phyloP scores from a whole-genome alignment of 2,113 vertebrate genomes.

The Brachionichthys hirsutus region DNA sequence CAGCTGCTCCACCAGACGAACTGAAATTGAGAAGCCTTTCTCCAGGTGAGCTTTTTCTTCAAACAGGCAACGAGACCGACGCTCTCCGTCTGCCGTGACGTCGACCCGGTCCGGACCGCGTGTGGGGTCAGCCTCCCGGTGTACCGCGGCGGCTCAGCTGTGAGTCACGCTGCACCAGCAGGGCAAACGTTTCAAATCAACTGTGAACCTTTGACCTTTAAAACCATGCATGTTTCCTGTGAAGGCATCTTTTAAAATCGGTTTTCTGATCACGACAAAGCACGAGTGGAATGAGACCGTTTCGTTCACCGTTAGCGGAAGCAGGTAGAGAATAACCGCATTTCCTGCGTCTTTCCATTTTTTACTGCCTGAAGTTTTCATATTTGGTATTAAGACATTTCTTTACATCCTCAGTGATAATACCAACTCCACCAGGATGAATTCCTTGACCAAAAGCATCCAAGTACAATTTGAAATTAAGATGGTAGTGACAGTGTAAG shows the following conservation, averaged over 20 bases:
- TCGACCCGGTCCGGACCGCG: conserved; percentile 38
- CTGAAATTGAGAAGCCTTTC: too few species aligned
- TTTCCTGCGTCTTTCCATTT: too few species aligned
- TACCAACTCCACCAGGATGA: conserved; percentile 32
- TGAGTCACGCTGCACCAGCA: conserved; percentile 46
- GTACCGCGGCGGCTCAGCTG: conserved; percentile 56
- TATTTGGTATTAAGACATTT: not conserved
- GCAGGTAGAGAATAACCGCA: conserved; percentile 53
- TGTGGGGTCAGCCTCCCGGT: conserved; percentile 73
- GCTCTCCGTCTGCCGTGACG: conserved; percentile 46
- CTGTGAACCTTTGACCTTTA: not conserved
- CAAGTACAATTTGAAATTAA: conserved; percentile 65
- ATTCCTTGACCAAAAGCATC: conserved; percentile 39
- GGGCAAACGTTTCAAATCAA: not conserved
- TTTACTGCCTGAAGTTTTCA: too few species aligned
- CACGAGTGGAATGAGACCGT: conserved; percentile 63
- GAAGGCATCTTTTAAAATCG: conserved; percentile 56
- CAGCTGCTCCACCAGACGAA: too few species aligned
- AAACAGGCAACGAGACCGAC: conserved; percentile 52
- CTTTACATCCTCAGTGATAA: conserved; percentile 70
- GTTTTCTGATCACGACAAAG: conserved; percentile 36
- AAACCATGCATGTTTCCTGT: not conserved
- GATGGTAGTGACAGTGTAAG: conserved; percentile 65
- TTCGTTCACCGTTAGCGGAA: conserved; percentile 52
- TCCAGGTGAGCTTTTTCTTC: conserved; percentile 1